phyloP scores from a whole-genome alignment of 2,888 invertebrate genomes.

The Athalia circularis region DNA sequence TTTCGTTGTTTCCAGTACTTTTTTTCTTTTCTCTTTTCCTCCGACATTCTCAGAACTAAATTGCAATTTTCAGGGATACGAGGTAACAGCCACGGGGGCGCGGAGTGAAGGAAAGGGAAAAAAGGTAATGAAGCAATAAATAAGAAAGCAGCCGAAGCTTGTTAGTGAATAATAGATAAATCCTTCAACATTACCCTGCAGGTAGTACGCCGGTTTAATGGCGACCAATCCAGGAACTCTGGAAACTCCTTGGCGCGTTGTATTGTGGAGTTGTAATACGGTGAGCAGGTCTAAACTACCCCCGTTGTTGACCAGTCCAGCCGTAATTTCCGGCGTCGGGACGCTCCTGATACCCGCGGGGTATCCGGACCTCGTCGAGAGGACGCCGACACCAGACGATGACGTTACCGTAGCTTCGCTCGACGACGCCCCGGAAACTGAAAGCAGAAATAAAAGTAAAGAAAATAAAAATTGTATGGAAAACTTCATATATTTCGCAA shows the following conservation, averaged over 20 bases:
- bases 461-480: background rate
- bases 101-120: no score
- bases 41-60: conserved; percentile 11
- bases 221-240: conserved; percentile 82
- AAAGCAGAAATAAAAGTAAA: background rate
- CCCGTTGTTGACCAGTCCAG: conserved; percentile 57
- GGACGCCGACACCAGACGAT: conserved; percentile 1
- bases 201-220: conserved; percentile 83
- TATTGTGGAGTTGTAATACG: conserved; percentile 87
- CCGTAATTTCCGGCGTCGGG: conserved; percentile 1
- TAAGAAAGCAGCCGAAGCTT: background rate
- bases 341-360: background rate
- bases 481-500: no score
- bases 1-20: background rate
- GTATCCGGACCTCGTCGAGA: conserved; percentile 26
- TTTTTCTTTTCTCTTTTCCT: background rate
- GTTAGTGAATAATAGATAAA: no score
- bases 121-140: no score
- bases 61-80: no score
- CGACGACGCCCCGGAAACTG: conserved; percentile 33
- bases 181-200: conserved; percentile 79
- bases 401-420: conserved; percentile 24
- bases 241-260: conserved; percentile 83
- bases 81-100: background rate
- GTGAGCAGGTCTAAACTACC: conserved; percentile 85